Evolutionary conservation across 2,797 vertebrate species (phyloP).

Genomic region (Furcifer pardalis): DNA sequence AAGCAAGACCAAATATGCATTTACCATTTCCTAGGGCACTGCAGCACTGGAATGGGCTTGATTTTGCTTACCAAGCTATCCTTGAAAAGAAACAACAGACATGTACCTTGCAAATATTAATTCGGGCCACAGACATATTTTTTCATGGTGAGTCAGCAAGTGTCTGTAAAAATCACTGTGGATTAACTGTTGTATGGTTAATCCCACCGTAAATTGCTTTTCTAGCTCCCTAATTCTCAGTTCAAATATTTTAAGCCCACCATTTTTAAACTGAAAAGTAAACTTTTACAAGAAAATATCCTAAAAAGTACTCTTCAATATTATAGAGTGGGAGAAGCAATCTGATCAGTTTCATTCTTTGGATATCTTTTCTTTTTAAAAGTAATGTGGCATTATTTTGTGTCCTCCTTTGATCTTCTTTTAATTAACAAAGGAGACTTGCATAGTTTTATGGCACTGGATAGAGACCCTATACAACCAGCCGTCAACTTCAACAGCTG

Average conservation of each 20-base stretch:
- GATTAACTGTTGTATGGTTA: neutral
- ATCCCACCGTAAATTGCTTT: neutral
- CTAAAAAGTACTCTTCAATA: neutral
- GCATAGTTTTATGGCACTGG: neutral
- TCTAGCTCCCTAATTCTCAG: neutral
- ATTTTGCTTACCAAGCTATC: neutral
- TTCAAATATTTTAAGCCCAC: neutral
- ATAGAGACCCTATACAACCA: neutral
- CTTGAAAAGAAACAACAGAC: neutral
- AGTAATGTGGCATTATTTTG: neutral
- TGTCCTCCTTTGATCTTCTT: neutral
- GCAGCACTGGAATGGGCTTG: neutral
- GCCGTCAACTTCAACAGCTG: neutral
- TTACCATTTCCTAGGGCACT: neutral
- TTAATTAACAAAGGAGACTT: neutral
- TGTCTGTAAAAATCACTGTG: neutral
- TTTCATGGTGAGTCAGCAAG: neutral
- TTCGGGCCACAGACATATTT: neutral
- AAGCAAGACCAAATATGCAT: conserved; percentile 19
- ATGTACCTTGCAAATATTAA: neutral
- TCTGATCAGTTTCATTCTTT: neutral
- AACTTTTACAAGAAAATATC: neutral
- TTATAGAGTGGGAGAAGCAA: neutral
- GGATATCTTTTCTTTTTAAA: neutral
- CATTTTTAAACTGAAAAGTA: neutral